Evolutionary conservation across 2,888 invertebrate genomes (phyloP).

Genomic region (Acanthococcus lagerstroemiae): DNA sequence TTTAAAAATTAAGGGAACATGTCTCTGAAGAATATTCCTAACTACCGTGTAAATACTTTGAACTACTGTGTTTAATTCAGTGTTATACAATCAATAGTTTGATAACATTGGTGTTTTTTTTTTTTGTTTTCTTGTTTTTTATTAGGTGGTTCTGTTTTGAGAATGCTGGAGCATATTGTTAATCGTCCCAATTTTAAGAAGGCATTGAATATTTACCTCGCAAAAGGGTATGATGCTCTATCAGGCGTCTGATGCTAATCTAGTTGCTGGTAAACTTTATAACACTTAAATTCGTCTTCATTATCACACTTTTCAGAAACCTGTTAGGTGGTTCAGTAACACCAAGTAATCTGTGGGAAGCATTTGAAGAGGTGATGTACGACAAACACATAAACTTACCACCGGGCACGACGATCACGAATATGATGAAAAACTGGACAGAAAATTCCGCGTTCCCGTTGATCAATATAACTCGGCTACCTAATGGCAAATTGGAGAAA

Average conservation of each 20-base stretch:
- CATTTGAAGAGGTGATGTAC: conserved; percentile 42
- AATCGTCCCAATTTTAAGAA: conserved; percentile 46
- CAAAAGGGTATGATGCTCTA: conserved; percentile 14
- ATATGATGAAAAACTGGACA: conserved; percentile 66
- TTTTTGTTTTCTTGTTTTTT: too few relatives aligned
- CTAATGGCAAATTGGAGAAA: conserved; percentile 46
- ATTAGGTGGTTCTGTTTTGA: conserved; percentile 50
- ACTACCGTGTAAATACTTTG: too few relatives aligned
- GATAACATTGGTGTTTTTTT: too few relatives aligned
- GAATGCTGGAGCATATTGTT: conserved; percentile 57
- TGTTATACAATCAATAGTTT: too few relatives aligned
- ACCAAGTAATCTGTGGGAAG: conserved; percentile 32
- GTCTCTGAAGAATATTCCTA: too few relatives aligned
- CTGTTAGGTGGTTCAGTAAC: conserved; percentile 35
- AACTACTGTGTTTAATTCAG: background rate
- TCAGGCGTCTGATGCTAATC: too few relatives aligned
- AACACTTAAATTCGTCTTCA: too few relatives aligned
- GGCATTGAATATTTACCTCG: conserved; percentile 48
- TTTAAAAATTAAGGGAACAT: too few relatives aligned
- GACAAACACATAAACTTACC: conserved; percentile 16
- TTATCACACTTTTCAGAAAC: too few relatives aligned
- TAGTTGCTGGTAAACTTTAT: too few relatives aligned
- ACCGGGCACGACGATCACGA: conserved; percentile 39
- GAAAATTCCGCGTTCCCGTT: conserved; percentile 60
- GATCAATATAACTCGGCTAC: conserved; percentile 50